phyloP scores from a whole-genome alignment of 2,113 vertebrate genomes.

The Nyctibius bracteatus region DNA sequence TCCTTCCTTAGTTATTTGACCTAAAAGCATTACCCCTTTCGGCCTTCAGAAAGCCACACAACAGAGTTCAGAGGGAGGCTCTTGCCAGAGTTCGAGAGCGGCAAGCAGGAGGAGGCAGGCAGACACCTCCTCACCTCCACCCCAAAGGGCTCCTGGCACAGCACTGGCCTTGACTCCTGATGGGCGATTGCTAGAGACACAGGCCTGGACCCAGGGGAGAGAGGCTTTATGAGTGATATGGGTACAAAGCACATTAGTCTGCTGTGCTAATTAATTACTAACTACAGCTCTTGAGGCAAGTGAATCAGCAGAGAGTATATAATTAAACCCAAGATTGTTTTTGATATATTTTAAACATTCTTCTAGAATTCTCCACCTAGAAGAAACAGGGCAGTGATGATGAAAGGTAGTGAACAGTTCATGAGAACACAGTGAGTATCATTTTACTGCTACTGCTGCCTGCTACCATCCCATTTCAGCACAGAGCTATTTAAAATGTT shows the following conservation, averaged over 20 bases:
- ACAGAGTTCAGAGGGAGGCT: not conserved
- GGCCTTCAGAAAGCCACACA: not conserved
- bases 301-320: not conserved
- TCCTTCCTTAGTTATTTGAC: not conserved
- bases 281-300: not conserved
- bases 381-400: not conserved
- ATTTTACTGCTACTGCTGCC: not conserved
- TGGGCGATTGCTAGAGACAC: not conserved
- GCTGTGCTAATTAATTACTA: slow-evolving; percentile 16
- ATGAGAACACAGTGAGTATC: not conserved
- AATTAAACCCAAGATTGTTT: not conserved
- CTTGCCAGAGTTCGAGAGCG: not conserved
- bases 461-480: not conserved
- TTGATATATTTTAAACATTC: not conserved
- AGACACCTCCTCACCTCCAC: not conserved
- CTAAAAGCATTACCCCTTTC: not conserved
- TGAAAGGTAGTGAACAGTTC: not conserved
- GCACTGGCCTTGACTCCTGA: not conserved
- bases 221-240: not conserved
- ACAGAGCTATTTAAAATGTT: not conserved
- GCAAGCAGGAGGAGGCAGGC: not conserved
- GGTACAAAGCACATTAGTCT: not conserved
- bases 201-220: not conserved
- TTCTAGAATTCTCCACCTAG: not conserved
- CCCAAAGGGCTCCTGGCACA: fast-evolving